A percentile compares a stretch with the other conserved stretches of the same genome.
Evolutionary conservation across 2,888 invertebrate genomes (phyloP).

Genomic region (Trachelus tabidus): DNA sequence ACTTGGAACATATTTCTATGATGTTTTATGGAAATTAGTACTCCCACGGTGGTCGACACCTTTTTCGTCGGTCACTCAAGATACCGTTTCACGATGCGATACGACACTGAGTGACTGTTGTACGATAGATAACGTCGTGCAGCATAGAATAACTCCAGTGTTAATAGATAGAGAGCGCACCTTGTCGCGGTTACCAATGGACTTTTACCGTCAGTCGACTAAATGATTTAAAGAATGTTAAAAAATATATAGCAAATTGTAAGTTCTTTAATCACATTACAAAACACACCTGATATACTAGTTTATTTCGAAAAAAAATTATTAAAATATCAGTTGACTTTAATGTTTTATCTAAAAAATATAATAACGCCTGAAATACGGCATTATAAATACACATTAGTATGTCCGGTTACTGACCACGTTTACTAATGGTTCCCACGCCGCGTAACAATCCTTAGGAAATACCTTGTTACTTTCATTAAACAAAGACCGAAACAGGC

Average conservation of each 20-base stretch:
- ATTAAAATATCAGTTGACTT: background rate
- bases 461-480: background rate
- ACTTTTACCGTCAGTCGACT: background rate
- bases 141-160: background rate
- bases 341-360: background rate
- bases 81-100: background rate
- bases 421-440: background rate
- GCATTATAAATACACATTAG: background rate
- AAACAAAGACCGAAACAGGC: background rate
- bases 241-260: background rate
- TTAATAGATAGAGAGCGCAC: background rate
- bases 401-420: background rate
- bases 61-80: background rate
- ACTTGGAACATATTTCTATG: background rate
- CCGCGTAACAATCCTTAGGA: background rate
- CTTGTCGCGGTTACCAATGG: background rate
- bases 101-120: background rate
- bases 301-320: background rate
- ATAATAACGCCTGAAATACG: background rate
- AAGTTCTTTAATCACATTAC: background rate
- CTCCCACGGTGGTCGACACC: background rate
- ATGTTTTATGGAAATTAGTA: background rate
- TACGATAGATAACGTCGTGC: background rate
- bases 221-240: background rate
- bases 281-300: background rate